phyloP scores from a whole-genome alignment of 2,888 invertebrate genomes.

The Glyphotaelius pellucidus region DNA sequence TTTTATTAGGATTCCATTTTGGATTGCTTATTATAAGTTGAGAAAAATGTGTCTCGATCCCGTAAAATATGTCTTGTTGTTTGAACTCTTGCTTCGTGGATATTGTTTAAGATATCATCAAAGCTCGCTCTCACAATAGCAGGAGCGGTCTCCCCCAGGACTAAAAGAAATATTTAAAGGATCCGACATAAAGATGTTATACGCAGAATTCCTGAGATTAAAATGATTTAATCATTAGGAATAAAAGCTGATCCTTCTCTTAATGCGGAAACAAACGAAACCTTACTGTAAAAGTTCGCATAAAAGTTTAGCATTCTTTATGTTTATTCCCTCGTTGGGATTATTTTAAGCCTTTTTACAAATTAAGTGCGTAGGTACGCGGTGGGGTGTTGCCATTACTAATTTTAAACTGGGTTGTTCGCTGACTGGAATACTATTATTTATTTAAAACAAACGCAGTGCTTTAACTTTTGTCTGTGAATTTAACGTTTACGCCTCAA shows the following conservation, averaged over 20 bases:
- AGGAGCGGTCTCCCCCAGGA: not conserved
- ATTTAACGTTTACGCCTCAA: not conserved
- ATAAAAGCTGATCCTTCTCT: slow-evolving; percentile 1
- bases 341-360: not conserved
- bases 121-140: not conserved
- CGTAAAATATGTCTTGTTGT: not conserved
- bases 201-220: not conserved
- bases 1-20: not conserved
- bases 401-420: not conserved
- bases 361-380: not conserved
- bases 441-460: not conserved
- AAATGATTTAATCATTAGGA: slow-evolving; percentile 22
- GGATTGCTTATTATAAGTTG: not conserved
- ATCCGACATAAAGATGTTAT: slow-evolving; percentile 5
- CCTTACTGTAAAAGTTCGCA: not conserved
- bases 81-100: not conserved
- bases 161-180: slow-evolving; percentile 10
- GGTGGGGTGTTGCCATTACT: not conserved
- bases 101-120: slow-evolving; percentile 12
- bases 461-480: not conserved
- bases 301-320: not conserved
- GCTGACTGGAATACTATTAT: not conserved
- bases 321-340: slow-evolving; percentile 2
- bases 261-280: not conserved
- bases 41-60: not conserved